These are phyloP conservation scores for Aphidius colemani DNA, from an alignment of 2,888 invertebrate genomes.

Conservation along the genomic window DNA sequence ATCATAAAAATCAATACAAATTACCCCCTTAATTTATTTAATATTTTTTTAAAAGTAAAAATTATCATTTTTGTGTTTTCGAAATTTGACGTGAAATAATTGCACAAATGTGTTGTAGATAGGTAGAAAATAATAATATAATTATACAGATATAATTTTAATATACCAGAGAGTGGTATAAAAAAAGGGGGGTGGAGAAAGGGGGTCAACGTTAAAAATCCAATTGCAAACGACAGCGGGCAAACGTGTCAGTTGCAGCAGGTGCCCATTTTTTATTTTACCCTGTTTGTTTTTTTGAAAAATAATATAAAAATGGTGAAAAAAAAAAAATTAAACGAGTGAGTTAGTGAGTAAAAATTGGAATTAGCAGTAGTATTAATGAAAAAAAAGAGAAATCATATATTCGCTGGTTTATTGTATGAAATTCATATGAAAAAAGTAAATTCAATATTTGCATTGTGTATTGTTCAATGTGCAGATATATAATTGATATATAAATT, in stretches of 20 bases:
- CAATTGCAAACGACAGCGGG: constrained; percentile 35
- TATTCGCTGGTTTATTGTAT: constrained; percentile 42
- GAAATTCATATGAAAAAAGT: constrained; percentile 45
- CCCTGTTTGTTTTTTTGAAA: constrained; percentile 21
- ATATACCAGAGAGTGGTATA: constrained; percentile 8
- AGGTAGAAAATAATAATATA: constrained; percentile 5
- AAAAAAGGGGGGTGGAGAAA: constrained; percentile 11
- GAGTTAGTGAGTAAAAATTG: not conserved
- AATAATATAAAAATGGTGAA: constrained; percentile 4
- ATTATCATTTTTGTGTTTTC: not conserved
- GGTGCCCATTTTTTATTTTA: constrained; percentile 35
- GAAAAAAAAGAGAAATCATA: not conserved
- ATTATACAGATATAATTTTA: not conserved
- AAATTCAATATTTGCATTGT: no score
- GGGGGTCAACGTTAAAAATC: constrained; percentile 25
- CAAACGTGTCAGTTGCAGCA: constrained; percentile 35
- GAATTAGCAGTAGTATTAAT: constrained; percentile 11
- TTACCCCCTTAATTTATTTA: not conserved
- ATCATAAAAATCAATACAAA: no score
- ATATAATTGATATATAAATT: no score
- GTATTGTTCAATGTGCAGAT: no score
- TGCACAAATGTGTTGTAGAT: not conserved
- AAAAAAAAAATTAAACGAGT: not conserved
- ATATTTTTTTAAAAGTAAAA: not conserved
- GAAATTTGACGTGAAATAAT: constrained; percentile 15